Base-by-base conservation (phyloP, 2,797 vertebrate genomes). In the Vultur gryphus region DNA sequence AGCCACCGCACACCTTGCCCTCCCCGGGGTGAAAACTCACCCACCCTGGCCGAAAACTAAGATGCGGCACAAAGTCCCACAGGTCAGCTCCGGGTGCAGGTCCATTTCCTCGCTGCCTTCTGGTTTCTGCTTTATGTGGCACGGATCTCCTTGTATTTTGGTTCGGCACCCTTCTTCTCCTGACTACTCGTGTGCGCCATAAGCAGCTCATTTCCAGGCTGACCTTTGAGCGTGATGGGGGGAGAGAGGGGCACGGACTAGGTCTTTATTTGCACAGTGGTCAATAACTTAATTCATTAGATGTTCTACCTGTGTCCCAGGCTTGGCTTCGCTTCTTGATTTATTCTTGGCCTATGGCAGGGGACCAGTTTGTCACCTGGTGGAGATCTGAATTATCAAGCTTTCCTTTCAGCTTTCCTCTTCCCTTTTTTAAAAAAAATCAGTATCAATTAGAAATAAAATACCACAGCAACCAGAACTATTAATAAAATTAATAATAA, bases 141-240 rank as follows among this genome's bases (percentile, higher is more conserved):
- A 11, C 21, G 24, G 43, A 8, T 51, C 24, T n/a, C 10, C 57
- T 8, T 19, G n/a, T 14, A 1, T 15, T 84, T 46, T 2, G 5
- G 25, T 10, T 33, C 2, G 2, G 17, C 73, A 52, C 13, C n/a
- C 13, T 64, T 70, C 39, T 62, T 16, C 49, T 57, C 55, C 28
- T 9, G 2, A 4, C 11, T 7, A 4, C 13, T 31, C 3, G 1
- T 8, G 13, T 1, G 1, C 17, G 3, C 20, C 29, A 3, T 6
- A 7, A 29, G 35, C 43, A 7, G 24, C 52, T 49, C 16, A 5
- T 61, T 23, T 41, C 26, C 62, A 55, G 64, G 18, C 25, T 44
- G 57, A 39, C 24, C 29, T 13, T 6, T 35, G 17, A n/a, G 35
- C 1, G 0, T 13, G 12, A 9, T 3, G 3, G 9, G 2, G 7